phyloP scores from a whole-genome alignment of 2,113 vertebrate genomes.

The Sardina pilchardus region DNA sequence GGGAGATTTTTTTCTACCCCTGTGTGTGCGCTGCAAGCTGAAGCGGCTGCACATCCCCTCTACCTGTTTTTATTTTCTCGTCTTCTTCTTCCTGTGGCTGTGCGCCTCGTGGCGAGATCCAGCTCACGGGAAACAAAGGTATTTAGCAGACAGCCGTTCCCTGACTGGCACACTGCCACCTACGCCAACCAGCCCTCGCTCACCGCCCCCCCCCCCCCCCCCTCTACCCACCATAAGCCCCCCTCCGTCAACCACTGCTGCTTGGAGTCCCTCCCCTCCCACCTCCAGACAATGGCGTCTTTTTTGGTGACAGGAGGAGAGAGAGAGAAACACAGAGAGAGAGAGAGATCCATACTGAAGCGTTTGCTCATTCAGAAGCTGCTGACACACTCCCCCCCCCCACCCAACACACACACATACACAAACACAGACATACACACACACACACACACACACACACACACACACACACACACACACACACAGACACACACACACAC shows the following conservation, averaged over 20 bases:
- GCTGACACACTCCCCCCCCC: neutral
- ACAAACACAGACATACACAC: neutral
- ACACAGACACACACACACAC: neutral
- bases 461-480: neutral
- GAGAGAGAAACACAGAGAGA: neutral
- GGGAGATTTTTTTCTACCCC: constrained; percentile 40
- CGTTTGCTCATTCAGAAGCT: constrained; percentile 17
- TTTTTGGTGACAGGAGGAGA: constrained; percentile 35
- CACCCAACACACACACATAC: neutral
- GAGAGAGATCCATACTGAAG: neutral
- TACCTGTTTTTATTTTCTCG: neutral
- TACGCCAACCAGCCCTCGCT: constrained; percentile 54
- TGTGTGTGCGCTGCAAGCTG: neutral
- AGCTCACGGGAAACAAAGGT: constrained; percentile 72
- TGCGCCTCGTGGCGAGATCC: constrained; percentile 43
- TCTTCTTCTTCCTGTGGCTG: neutral
- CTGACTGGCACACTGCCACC: constrained; percentile 76
- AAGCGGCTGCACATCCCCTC: constrained; percentile 4
- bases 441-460: neutral
- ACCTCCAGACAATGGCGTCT: constrained; percentile 46
- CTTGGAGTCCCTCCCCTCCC: constrained; percentile 32
- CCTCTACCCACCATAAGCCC: constrained; percentile 19
- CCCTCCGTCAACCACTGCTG: neutral
- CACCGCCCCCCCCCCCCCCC: constrained; percentile 37
- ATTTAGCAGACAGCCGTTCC: constrained; percentile 76